Conservation (phyloP, 1,140 invertebrate species). For the Diprion similis region DNA sequence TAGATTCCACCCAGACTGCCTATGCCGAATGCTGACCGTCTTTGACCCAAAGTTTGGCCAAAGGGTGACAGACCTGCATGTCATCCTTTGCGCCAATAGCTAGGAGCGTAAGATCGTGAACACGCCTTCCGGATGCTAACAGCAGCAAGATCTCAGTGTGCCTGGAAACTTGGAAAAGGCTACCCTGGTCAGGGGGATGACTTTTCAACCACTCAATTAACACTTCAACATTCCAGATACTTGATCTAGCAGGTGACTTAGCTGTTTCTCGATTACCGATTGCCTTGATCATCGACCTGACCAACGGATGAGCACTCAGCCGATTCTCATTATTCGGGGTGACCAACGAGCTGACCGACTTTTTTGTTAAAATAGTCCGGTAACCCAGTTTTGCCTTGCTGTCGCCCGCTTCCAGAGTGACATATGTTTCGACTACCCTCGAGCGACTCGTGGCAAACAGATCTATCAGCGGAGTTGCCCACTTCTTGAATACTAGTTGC, state of each 20-base stretch:
- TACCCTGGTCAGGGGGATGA: conserved; percentile 26
- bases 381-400: conserved; percentile 19
- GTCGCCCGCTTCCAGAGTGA: conserved; percentile 20
- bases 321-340: conserved; percentile 7
- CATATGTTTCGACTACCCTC: conserved; percentile 24
- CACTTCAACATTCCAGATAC: conserved; percentile 24
- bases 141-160: conserved; percentile 35
- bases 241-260: not conserved
- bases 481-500: conserved; percentile 22
- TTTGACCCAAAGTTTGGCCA: conserved; percentile 47
- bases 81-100: conserved; percentile 28
- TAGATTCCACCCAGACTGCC: conserved; percentile 46
- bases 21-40: conserved; percentile 37
- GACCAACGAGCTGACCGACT: conserved; percentile 19
- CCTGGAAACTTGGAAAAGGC: conserved; percentile 42
- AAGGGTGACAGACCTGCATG: conserved; percentile 27
- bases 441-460: conserved; percentile 28
- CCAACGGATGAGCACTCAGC: conserved; percentile 19
- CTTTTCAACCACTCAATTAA: conserved; percentile 22
- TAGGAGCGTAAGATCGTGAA: conserved; percentile 48
- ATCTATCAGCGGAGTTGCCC: conserved; percentile 27
- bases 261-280: conserved; percentile 10
- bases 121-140: conserved; percentile 43
- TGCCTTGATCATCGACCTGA: conserved; percentile 19
- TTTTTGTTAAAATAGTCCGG: conserved; percentile 20